Evolutionary conservation across 2,113 vertebrate genomes (phyloP), one percentile per base, ranked within the genome.

Genomic region (Aythya baeri): DNA sequence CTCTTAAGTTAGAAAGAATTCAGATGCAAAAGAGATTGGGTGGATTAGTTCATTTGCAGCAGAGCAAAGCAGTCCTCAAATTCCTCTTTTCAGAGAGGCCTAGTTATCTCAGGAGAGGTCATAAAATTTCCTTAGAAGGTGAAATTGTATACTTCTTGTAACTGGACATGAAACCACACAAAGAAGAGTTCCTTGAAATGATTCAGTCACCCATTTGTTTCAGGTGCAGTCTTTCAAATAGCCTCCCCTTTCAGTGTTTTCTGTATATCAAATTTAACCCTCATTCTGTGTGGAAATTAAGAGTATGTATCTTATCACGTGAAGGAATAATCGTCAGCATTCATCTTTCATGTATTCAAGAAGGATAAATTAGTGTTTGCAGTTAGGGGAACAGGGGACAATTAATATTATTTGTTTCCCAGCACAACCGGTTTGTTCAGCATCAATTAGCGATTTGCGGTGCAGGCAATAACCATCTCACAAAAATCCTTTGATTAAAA

Each of bases 271-370:
- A 83, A 77, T 15, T 36, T 54, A 70, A 86, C 31, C 49, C 34
- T 91, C 15, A 84, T 27, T 9, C 7, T 81, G 6, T 77, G 23
- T 62, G 36, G 31, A 89, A 89, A 74, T 3, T 23, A 27, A 27
- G 41, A 55, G 12, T 34, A 67, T 7, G 17, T 21, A 74, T 0
- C 21, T 75, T 75, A 21, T 7, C 3, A 0, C 3, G 7, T 13
- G 13, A 89, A 85, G 29, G 38, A 66, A 58, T 44, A 62, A 29
- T 11, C 27, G 17, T n/a, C 26, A 44, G 31, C 4, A 5, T 81
- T 84, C 55, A 54, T 36, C 36, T 59, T 58, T 34, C 29, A n/a
- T 17, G 12, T 17, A 55, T 32, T 71, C 46, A 63, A n/a, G 32
- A 62, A 49, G 32, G 29, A 31, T 78, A 80, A 86, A 80, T 54